Percentiles rank a stretch among this genome's conserved stretches.
phyloP scores from a whole-genome alignment of 1,140 invertebrate species.

The Trinorchestia longiramus region DNA sequence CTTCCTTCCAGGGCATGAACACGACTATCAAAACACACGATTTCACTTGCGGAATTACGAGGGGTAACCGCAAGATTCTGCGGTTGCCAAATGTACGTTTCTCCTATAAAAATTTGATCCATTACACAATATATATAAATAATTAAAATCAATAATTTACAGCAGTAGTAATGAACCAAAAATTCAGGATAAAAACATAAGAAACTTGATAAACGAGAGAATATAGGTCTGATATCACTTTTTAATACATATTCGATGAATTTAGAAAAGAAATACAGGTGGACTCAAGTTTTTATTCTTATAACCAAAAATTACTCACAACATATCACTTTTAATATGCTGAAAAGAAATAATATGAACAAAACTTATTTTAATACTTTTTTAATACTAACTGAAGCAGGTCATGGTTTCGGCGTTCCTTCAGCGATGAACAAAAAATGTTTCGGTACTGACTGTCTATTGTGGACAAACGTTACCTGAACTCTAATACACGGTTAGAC shows the following conservation, averaged over 20 bases:
- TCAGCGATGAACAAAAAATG: not conserved
- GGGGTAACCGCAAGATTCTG: not conserved
- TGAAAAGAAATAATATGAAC: not conserved
- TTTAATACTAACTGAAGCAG: not conserved
- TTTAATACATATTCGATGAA: too few relatives aligned
- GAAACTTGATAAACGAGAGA: too few relatives aligned
- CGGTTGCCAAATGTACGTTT: not conserved
- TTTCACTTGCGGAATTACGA: not conserved
- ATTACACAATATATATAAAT: not conserved
- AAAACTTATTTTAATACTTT: not conserved
- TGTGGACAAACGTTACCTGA: not conserved
- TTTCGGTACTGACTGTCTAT: not conserved
- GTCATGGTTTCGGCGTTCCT: not conserved
- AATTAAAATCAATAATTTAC: not conserved
- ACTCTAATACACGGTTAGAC: not conserved
- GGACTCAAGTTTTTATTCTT: too few relatives aligned
- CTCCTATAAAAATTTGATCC: not conserved
- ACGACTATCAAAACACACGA: not conserved
- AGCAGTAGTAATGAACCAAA: not conserved
- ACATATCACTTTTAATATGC: too few relatives aligned
- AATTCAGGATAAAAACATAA: not conserved
- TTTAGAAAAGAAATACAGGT: too few relatives aligned
- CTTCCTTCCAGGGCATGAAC: not conserved
- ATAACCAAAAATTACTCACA: too few relatives aligned
- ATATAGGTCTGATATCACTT: too few relatives aligned